Conservation (phyloP, 1,140 invertebrate genomes). For the Pachypeltis micranthus region DNA sequence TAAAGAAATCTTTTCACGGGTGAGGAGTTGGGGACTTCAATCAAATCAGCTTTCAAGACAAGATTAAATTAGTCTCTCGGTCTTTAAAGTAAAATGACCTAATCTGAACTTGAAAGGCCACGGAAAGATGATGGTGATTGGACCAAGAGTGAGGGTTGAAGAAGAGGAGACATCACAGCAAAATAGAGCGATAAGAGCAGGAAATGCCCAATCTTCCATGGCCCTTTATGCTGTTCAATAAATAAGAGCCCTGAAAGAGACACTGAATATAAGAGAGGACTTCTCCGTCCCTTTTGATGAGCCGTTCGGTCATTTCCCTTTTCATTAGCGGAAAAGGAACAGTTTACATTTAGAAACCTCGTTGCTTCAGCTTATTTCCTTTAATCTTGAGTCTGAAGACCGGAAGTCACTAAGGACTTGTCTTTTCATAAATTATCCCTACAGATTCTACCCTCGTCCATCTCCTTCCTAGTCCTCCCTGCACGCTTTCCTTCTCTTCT, state of each 20-base stretch:
- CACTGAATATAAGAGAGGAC: neutral
- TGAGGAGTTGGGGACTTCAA: neutral
- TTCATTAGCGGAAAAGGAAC: constrained; percentile 4
- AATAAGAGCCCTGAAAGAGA: neutral
- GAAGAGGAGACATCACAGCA: too few relatives aligned
- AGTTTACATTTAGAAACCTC: constrained; percentile 8
- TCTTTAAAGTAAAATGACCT: neutral
- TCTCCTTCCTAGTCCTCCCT: neutral
- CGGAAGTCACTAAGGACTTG: neutral
- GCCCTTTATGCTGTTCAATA: neutral
- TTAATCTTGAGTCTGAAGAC: too few relatives aligned
- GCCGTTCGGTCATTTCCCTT: neutral
- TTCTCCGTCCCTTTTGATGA: constrained; percentile 2
- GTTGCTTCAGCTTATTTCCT: neutral
- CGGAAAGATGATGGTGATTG: too few relatives aligned
- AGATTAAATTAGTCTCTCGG: neutral
- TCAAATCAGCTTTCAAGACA: constrained; percentile 1
- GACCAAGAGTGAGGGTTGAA: too few relatives aligned
- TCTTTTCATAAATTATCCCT: constrained; percentile 7
- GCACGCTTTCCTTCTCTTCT: neutral
- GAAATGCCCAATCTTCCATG: neutral
- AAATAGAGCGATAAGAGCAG: neutral
- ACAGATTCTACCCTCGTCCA: neutral
- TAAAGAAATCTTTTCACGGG: neutral
- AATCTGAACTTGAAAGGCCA: neutral